Evolutionary conservation across 2,113 vertebrate species (phyloP).

Genomic region (Canis aureus): DNA sequence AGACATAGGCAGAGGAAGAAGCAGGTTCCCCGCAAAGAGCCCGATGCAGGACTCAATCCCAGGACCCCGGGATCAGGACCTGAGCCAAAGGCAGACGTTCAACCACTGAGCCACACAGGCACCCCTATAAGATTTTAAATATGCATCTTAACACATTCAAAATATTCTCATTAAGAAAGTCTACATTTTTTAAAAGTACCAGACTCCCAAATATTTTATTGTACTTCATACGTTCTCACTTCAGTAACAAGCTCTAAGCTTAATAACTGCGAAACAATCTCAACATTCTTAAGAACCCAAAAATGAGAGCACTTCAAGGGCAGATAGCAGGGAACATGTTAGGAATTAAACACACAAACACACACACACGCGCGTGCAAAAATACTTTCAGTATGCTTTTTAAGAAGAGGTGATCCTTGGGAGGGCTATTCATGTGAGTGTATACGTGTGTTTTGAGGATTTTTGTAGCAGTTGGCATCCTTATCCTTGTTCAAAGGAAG

Average conservation of each 20-base stretch:
- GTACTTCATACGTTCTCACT: neutral
- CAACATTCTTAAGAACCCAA: slow-evolving; percentile 17
- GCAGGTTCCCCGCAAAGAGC: too few relatives aligned
- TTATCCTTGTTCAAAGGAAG: neutral
- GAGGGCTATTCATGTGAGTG: neutral
- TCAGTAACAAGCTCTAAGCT: slow-evolving; percentile 33
- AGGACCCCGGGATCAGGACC: too few relatives aligned
- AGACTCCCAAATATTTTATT: neutral
- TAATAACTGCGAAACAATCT: slow-evolving; percentile 33
- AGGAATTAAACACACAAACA: neutral
- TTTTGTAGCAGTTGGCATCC: slow-evolving; percentile 10
- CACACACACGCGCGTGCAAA: neutral
- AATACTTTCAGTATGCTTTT: neutral
- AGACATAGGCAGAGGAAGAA: too few relatives aligned
- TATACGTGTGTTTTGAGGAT: neutral
- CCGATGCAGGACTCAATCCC: too few relatives aligned
- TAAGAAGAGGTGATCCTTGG: neutral
- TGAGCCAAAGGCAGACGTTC: too few relatives aligned
- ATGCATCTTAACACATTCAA: neutral
- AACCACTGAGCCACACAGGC: too few relatives aligned
- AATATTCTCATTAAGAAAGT: slow-evolving; percentile 12
- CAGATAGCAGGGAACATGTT: neutral
- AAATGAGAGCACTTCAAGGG: neutral
- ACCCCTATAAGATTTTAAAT: neutral
- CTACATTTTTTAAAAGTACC: neutral